phyloP scores from a whole-genome alignment of 2,113 vertebrate genomes.

The Lates calcarifer region DNA sequence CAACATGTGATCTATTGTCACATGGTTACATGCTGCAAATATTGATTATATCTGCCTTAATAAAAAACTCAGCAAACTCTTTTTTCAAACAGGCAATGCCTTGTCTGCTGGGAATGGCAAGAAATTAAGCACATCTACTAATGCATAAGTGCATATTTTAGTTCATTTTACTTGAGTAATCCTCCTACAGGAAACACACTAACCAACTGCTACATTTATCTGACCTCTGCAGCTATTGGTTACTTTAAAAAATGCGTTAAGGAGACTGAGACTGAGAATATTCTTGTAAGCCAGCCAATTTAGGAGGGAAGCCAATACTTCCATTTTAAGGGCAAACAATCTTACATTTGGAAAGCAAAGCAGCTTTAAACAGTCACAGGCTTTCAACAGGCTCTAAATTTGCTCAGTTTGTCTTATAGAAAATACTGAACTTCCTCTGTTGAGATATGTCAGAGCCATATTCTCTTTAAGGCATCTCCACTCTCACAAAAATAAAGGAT shows the following conservation, averaged over 20 bases:
- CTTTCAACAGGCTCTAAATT: background rate
- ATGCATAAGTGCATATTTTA: background rate
- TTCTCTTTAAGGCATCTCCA: background rate
- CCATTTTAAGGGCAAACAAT: background rate
- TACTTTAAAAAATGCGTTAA: slow-evolving; percentile 15
- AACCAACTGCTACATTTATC: slow-evolving; percentile 18
- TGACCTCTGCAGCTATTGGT: slow-evolving; percentile 16
- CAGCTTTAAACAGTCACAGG: background rate
- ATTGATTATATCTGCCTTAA: background rate
- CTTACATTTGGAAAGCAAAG: background rate
- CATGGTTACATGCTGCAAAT: too few species aligned
- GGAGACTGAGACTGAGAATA: background rate
- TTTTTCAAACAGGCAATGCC: background rate
- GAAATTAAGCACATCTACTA: slow-evolving; percentile 1
- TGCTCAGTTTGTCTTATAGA: background rate
- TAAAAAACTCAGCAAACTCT: background rate
- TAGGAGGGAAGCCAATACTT: background rate
- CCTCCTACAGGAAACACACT: background rate
- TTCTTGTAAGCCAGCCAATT: background rate
- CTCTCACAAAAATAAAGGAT: slow-evolving; percentile 27
- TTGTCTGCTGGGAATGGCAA: background rate
- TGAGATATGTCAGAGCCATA: background rate
- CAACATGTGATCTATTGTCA: too few species aligned
- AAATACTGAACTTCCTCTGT: background rate
- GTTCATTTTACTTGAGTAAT: background rate